Percentiles rank a stretch among this genome's conserved stretches.
These are phyloP conservation scores for Trachelipus rathkii DNA, from an alignment of 1,140 invertebrate species.

Conservation along the genomic window DNA sequence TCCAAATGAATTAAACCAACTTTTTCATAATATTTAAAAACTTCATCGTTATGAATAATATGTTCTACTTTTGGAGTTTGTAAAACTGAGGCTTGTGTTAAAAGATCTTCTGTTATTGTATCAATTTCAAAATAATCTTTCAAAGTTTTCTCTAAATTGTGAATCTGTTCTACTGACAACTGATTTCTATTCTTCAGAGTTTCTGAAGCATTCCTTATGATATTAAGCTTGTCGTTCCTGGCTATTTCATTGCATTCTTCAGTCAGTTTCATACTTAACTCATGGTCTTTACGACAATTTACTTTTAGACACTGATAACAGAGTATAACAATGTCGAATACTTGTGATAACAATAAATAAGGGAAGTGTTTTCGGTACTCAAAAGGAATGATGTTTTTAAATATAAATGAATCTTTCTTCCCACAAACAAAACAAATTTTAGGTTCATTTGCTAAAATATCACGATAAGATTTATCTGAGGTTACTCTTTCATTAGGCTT, in stretches of 20 bases:
- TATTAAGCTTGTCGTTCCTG: slow-evolving; percentile 51
- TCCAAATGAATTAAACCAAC: slow-evolving; percentile 65
- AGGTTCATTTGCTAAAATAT: slow-evolving; percentile 56
- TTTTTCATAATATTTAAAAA: slow-evolving; percentile 57
- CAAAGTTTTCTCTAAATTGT: slow-evolving; percentile 48
- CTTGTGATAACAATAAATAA: slow-evolving; percentile 71
- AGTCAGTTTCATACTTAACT: slow-evolving; percentile 60
- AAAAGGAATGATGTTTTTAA: slow-evolving; percentile 75
- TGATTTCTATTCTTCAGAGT: slow-evolving; percentile 51
- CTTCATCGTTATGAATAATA: slow-evolving; percentile 61
- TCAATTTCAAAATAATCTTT: slow-evolving; percentile 49
- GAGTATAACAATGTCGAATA: slow-evolving; percentile 73
- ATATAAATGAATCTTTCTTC: slow-evolving; percentile 61
- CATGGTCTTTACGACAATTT: slow-evolving; percentile 65
- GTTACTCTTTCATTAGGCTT: slow-evolving; percentile 71
- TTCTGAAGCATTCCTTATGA: slow-evolving; percentile 63
- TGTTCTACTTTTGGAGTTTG: slow-evolving; percentile 52
- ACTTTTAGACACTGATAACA: slow-evolving; percentile 68
- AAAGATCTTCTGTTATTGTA: slow-evolving; percentile 48
- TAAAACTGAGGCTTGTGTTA: slow-evolving; percentile 49
- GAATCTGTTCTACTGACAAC: slow-evolving; percentile 33
- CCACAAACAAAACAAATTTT: slow-evolving; percentile 85
- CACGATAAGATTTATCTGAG: slow-evolving; percentile 59
- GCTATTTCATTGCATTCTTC: slow-evolving; percentile 56
- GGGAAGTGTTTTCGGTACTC: slow-evolving; percentile 82